These are phyloP conservation scores for Ericerus pela DNA, from an alignment of 1,140 invertebrate genomes.

Conservation along the genomic window DNA sequence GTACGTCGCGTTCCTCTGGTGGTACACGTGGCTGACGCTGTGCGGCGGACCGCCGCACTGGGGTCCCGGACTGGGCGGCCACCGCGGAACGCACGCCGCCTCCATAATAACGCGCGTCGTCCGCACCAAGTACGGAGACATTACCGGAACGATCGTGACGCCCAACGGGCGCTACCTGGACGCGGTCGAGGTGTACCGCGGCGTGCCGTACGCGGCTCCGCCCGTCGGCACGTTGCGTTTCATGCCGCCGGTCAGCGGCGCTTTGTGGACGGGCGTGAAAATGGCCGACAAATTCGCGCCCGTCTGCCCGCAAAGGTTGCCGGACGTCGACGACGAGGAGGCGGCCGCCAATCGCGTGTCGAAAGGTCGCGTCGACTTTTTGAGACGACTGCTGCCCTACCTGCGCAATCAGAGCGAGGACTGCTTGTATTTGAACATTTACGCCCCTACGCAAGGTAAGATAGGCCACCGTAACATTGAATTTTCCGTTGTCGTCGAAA, in stretches of 20 bases:
- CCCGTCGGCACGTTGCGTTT: conserved; percentile 77
- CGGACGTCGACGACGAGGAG: conserved; percentile 63
- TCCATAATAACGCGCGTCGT: conserved; percentile 48
- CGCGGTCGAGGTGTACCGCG: conserved; percentile 83
- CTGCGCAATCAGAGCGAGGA: conserved; percentile 86
- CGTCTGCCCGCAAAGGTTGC: conserved; percentile 80
- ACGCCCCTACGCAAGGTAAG: conserved; percentile 57
- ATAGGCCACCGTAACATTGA: too few relatives aligned
- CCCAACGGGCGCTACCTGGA: conserved; percentile 64
- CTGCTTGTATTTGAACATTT: conserved; percentile 93
- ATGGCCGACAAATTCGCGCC: conserved; percentile 71
- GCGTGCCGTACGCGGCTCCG: conserved; percentile 87
- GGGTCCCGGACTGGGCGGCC: too few relatives aligned
- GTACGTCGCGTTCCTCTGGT: too few relatives aligned
- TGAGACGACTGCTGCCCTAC: conserved; percentile 70
- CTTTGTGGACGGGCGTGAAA: conserved; percentile 79
- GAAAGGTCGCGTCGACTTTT: conserved; percentile 65
- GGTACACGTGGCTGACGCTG: too few relatives aligned
- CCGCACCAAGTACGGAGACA: conserved; percentile 73
- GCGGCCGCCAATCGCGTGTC: conserved; percentile 69
- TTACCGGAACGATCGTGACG: conserved; percentile 71
- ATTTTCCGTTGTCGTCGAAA: too few relatives aligned
- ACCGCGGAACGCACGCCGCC: too few relatives aligned
- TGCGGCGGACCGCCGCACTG: too few relatives aligned
- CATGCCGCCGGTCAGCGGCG: conserved; percentile 84